Conservation (phyloP, 2,888 invertebrate genomes). For the Pandemis cinnamomeana region DNA sequence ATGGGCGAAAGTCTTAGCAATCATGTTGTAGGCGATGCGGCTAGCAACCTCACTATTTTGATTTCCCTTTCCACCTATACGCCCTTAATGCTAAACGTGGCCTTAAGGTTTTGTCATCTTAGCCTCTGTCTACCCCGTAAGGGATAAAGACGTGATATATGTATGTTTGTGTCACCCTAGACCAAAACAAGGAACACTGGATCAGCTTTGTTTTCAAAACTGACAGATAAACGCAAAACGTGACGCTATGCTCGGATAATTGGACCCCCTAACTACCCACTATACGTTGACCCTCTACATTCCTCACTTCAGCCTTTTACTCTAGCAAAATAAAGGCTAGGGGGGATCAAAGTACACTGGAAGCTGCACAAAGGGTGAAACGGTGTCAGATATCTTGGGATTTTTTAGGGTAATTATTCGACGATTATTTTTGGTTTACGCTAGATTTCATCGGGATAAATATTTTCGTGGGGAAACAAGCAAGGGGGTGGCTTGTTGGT, state of each 20-base stretch:
- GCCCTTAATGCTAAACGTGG: too few species aligned
- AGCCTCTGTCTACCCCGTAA: too few species aligned
- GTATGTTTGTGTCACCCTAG: background rate
- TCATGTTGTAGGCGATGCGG: too few species aligned
- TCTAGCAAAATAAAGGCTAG: background rate
- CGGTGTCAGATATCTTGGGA: slow-evolving; percentile 34
- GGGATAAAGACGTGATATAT: too few species aligned
- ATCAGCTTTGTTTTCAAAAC: slow-evolving; percentile 33
- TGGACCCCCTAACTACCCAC: slow-evolving; percentile 27
- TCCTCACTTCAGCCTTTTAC: background rate
- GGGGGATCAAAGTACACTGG: slow-evolving; percentile 9
- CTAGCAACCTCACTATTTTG: too few species aligned
- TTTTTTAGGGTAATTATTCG: slow-evolving; percentile 39
- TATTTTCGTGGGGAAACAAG: background rate
- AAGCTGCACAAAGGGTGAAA: slow-evolving; percentile 28
- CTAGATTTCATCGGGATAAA: slow-evolving; percentile 30
- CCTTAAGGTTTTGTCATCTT: too few species aligned
- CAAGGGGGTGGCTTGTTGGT: background rate
- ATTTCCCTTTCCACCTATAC: too few species aligned
- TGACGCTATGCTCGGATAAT: slow-evolving; percentile 36
- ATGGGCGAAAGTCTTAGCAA: too few species aligned
- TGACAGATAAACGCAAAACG: slow-evolving; percentile 26
- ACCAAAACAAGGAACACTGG: slow-evolving; percentile 4
- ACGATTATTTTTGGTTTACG: slow-evolving; percentile 42
- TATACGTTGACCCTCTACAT: background rate